A percentile compares a stretch with the other conserved stretches of the same genome.
phyloP scores from a whole-genome alignment of 2,797 vertebrate species.

The Myiothlypis coronata region DNA sequence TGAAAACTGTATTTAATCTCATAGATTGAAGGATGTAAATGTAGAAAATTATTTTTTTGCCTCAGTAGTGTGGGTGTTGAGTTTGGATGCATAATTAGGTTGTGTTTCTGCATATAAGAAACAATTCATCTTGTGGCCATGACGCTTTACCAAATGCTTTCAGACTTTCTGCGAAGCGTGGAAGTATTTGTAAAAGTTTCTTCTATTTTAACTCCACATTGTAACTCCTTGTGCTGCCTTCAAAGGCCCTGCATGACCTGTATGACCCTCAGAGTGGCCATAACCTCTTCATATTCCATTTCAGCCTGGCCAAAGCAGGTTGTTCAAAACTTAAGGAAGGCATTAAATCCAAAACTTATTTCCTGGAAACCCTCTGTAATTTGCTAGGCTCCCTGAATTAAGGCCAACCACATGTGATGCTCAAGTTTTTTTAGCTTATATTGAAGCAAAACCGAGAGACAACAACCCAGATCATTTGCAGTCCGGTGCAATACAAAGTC shows the following conservation, averaged over 20 bases:
- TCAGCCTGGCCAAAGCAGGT: neutral
- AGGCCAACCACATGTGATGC: neutral
- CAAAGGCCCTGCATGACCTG: neutral
- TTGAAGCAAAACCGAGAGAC: neutral
- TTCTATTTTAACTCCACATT: neutral
- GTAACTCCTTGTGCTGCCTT: neutral
- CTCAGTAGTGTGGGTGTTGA: neutral
- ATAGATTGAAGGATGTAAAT: neutral
- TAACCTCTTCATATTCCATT: neutral
- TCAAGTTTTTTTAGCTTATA: neutral
- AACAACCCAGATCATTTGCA: neutral
- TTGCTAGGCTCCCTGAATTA: neutral
- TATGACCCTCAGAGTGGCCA: neutral
- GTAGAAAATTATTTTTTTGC: neutral
- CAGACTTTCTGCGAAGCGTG: neutral
- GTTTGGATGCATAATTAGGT: neutral
- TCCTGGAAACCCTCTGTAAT: neutral
- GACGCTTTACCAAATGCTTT: neutral
- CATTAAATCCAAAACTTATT: neutral
- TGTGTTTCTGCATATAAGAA: neutral
- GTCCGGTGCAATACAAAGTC: conserved; percentile 6
- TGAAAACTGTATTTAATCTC: neutral
- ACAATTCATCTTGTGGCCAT: neutral
- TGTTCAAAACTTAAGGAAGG: neutral
- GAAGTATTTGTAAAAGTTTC: neutral